These are phyloP conservation scores for Monopis laevigella DNA, from an alignment of 2,888 invertebrate genomes.

Conservation along the genomic window DNA sequence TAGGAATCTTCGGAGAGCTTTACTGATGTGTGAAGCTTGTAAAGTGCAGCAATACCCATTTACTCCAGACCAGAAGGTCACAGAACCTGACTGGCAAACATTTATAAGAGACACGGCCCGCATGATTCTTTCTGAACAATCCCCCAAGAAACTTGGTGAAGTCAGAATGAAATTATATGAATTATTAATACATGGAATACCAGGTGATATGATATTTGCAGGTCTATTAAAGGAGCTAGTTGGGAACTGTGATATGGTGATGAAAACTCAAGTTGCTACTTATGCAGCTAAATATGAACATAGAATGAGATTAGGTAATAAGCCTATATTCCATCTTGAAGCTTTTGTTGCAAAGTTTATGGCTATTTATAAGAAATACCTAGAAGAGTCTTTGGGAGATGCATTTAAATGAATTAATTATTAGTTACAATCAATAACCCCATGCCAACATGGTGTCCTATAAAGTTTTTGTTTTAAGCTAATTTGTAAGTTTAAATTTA, in stretches of 20 bases:
- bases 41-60: slow-evolving; percentile 93
- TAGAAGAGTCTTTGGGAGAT: slow-evolving; percentile 75
- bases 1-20: slow-evolving; percentile 90
- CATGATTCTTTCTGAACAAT: slow-evolving; percentile 87
- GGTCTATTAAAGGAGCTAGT: slow-evolving; percentile 85
- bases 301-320: slow-evolving; percentile 90
- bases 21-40: slow-evolving; percentile 94
- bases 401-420: too few relatives aligned
- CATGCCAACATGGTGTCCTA: too few relatives aligned
- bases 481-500: too few relatives aligned
- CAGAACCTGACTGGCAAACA: slow-evolving; percentile 93
- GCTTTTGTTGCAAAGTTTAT: slow-evolving; percentile 97
- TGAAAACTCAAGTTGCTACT: slow-evolving; percentile 86
- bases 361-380: slow-evolving; percentile 90
- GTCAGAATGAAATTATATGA: slow-evolving; percentile 92
- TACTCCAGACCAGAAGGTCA: slow-evolving; percentile 78
- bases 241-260: slow-evolving; percentile 87
- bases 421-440: too few relatives aligned
- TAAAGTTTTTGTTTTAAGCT: too few relatives aligned
- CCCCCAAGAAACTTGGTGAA: slow-evolving; percentile 82
- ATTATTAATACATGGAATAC: slow-evolving; percentile 92
- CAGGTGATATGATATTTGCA: slow-evolving; percentile 90
- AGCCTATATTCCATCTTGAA: slow-evolving; percentile 96
- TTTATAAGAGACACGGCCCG: slow-evolving; percentile 88
- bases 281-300: slow-evolving; percentile 93